Conservation (phyloP, 2,797 vertebrate genomes). For the Aphelocoma californica region DNA sequence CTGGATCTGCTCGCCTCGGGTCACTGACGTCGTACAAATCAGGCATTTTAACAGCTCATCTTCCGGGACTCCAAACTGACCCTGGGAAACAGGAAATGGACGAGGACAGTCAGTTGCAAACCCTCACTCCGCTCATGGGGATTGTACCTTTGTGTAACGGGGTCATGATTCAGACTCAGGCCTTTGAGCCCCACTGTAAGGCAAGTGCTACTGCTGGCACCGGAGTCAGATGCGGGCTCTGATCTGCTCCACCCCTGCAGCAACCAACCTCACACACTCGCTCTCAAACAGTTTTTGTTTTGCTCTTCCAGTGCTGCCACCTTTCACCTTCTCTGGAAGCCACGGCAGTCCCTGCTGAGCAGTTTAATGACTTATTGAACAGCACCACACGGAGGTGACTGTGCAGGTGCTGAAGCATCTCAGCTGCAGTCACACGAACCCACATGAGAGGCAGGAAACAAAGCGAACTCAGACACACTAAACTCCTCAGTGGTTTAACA, state of each 20-base stretch:
- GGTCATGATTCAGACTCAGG: neutral
- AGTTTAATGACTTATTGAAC: neutral
- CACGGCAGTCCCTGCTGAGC: neutral
- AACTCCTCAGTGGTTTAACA: neutral
- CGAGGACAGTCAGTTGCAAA: neutral
- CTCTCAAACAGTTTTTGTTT: neutral
- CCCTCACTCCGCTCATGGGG: neutral
- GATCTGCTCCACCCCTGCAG: neutral
- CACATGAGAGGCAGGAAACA: neutral
- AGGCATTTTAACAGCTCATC: conserved; percentile 77
- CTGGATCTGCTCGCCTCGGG: conserved; percentile 77
- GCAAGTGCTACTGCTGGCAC: neutral
- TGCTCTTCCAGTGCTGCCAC: neutral
- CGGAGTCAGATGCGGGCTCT: neutral
- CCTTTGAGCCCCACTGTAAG: neutral
- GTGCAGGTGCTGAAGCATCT: neutral
- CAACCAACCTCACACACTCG: rapidly evolving
- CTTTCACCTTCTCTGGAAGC: neutral
- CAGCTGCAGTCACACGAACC: neutral
- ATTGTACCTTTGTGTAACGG: rapidly evolving
- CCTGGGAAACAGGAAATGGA: conserved; percentile 49
- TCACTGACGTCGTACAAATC: conserved; percentile 72
- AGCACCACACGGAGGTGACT: neutral
- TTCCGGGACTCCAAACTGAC: conserved; percentile 79
- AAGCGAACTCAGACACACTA: neutral